phyloP scores from a whole-genome alignment of 2,113 vertebrate species.

The Falco punctatus region DNA sequence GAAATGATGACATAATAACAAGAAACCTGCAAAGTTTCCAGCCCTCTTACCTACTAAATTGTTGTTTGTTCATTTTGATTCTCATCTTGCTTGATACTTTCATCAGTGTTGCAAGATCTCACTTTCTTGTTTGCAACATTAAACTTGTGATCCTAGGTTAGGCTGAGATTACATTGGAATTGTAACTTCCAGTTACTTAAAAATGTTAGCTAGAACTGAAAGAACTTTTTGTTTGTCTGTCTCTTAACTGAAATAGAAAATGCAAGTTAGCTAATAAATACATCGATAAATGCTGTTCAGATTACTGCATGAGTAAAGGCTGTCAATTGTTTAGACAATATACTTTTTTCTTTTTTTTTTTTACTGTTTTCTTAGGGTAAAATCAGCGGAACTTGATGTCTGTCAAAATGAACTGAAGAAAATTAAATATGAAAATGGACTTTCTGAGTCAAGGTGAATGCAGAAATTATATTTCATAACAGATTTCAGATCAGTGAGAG shows the following conservation, averaged over 20 bases:
- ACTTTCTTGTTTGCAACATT: not conserved
- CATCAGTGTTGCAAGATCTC: not conserved
- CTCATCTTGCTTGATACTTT: not conserved
- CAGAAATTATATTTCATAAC: not conserved
- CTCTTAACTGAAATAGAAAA: not conserved
- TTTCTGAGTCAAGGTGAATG: constrained; percentile 79
- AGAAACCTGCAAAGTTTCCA: not conserved
- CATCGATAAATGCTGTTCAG: not conserved
- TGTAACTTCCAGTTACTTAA: not conserved
- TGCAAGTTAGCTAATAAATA: not conserved
- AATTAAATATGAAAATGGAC: constrained; percentile 74
- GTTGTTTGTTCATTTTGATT: not conserved
- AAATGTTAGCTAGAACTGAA: not conserved
- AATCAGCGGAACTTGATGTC: constrained; percentile 76
- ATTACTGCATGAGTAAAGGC: not conserved
- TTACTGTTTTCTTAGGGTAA: constrained; percentile 72
- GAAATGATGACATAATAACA: not conserved
- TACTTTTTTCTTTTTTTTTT: not conserved
- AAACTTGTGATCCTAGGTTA: not conserved
- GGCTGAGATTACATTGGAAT: not conserved
- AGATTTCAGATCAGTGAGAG: not conserved
- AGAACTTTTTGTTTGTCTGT: not conserved
- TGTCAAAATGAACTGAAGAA: constrained; percentile 76
- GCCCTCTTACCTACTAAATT: not conserved
- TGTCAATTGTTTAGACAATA: not conserved